phyloP scores from a whole-genome alignment of 1,140 invertebrate species.

The Myzus persicae region DNA sequence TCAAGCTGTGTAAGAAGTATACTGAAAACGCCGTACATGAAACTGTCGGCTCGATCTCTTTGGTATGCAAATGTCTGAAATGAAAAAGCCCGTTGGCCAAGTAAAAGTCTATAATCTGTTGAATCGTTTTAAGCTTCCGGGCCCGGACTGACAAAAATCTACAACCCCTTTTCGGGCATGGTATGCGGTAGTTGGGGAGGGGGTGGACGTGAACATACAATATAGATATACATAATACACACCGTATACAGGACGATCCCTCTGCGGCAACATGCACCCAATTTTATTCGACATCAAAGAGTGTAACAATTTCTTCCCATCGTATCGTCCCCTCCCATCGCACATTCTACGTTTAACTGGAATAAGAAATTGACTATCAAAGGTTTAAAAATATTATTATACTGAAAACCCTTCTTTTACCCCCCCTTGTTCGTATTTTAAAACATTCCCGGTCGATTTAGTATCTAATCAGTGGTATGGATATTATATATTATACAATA shows the following conservation, averaged over 20 bases:
- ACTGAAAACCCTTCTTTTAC: slow-evolving; percentile 5
- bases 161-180: slow-evolving; percentile 16
- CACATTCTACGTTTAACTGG: not conserved
- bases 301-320: slow-evolving; percentile 17
- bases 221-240: not conserved
- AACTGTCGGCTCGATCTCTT: slow-evolving; percentile 11
- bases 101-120: slow-evolving; percentile 49
- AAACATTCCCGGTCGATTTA: slow-evolving; percentile 27
- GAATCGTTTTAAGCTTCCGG: slow-evolving; percentile 30
- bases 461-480: slow-evolving; percentile 27
- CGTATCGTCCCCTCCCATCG: too few species aligned
- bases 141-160: slow-evolving; percentile 22
- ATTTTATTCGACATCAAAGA: slow-evolving; percentile 33
- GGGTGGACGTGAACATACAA: not conserved
- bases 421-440: not conserved
- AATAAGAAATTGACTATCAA: slow-evolving; percentile 47
- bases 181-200: not conserved
- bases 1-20: not conserved
- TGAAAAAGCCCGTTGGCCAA: slow-evolving; percentile 43
- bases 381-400: slow-evolving; percentile 43
- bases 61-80: slow-evolving; percentile 40
- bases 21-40: not conserved
- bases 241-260: not conserved
- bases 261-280: not conserved
- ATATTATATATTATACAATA: slow-evolving; percentile 5